phyloP scores from a whole-genome alignment of 1,140 invertebrate species.

The Bombus impatiens region DNA sequence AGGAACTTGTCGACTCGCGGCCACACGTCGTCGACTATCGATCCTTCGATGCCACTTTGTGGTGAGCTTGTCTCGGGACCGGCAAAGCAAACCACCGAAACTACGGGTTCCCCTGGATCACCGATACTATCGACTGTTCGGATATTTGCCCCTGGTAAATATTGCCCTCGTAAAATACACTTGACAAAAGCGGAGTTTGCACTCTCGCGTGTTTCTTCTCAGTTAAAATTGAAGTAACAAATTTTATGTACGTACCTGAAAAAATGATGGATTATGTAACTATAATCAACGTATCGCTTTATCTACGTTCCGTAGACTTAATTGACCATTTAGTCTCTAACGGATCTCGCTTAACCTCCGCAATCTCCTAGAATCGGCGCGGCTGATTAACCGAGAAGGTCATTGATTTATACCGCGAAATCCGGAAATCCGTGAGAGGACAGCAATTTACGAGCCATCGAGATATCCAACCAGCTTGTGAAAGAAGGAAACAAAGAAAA shows the following conservation, averaged over 20 bases:
- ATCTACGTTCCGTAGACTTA: not conserved
- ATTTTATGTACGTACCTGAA: not conserved
- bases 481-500: not conserved
- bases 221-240: not conserved
- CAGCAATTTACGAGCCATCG: slow-evolving; percentile 10
- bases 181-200: not conserved
- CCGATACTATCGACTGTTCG: slow-evolving; percentile 8
- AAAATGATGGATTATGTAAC: not conserved
- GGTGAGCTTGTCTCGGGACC: slow-evolving; percentile 24
- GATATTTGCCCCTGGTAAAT: slow-evolving; percentile 29
- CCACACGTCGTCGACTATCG: slow-evolving; percentile 39
- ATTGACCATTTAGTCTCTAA: not conserved
- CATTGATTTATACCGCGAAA: slow-evolving; percentile 20
- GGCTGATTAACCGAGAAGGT: slow-evolving; percentile 4
- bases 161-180: slow-evolving; percentile 24
- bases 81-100: slow-evolving; percentile 18
- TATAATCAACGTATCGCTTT: not conserved
- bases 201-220: not conserved
- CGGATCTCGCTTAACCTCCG: not conserved
- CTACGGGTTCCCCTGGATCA: not conserved
- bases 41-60: slow-evolving; percentile 38
- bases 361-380: not conserved
- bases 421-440: slow-evolving; percentile 24
- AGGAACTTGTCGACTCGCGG: slow-evolving; percentile 30
- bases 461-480: not conserved